phyloP scores from a whole-genome alignment of 2,888 invertebrate genomes.

The Cosmia pyralina region DNA sequence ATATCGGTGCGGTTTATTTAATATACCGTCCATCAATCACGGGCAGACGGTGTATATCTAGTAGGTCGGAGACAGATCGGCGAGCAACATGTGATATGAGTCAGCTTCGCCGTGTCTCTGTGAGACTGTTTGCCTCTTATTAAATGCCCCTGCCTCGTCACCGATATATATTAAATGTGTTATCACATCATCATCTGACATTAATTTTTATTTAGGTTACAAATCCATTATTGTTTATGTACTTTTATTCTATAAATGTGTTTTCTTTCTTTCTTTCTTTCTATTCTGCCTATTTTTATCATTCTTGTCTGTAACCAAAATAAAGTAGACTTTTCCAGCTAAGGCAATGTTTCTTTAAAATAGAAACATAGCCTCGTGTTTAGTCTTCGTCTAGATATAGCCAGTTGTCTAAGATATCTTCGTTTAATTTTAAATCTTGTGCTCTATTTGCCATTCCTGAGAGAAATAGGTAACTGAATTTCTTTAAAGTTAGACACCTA shows the following conservation, averaged over 20 bases:
- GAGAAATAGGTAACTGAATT: neutral
- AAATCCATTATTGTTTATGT: neutral
- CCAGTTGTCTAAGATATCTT: conserved; percentile 2
- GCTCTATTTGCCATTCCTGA: neutral
- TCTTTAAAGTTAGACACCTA: neutral
- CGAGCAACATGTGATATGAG: conserved; percentile 81
- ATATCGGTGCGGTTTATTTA: conserved; percentile 87
- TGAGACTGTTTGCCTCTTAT: conserved; percentile 58
- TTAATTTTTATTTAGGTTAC: neutral
- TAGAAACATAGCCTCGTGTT: conserved; percentile 1
- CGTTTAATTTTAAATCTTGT: neutral
- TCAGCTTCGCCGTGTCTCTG: conserved; percentile 41
- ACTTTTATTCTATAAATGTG: neutral
- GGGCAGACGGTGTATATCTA: conserved; percentile 75
- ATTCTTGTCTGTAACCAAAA: neutral
- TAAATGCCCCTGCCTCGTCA: conserved; percentile 56
- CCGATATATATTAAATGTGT: conserved; percentile 55
- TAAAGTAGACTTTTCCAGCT: neutral
- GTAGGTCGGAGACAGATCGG: conserved; percentile 83
- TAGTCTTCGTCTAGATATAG: neutral
- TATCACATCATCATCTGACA: conserved; percentile 18
- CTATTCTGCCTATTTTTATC: neutral
- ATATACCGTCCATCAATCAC: conserved; percentile 88
- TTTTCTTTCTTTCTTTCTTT: no score
- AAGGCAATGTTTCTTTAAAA: conserved; percentile 16